These are phyloP conservation scores for Tenthredo amoena DNA, from an alignment of 2,888 invertebrate species.

Conservation along the genomic window DNA sequence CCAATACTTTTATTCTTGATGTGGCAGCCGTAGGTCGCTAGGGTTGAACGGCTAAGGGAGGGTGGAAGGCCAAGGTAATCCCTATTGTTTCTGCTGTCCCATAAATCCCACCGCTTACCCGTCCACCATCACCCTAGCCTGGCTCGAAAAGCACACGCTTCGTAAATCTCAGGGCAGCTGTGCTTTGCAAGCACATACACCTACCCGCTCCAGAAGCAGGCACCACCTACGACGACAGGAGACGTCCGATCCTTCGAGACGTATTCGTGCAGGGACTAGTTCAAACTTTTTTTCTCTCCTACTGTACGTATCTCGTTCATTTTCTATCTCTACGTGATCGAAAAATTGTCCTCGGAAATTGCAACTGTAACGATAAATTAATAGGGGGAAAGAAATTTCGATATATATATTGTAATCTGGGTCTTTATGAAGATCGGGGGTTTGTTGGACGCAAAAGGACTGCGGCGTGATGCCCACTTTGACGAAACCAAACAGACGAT, in stretches of 20 bases:
- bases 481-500: slow-evolving; percentile 29
- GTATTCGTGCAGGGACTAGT: not conserved
- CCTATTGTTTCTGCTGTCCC: slow-evolving; percentile 71
- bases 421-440: not conserved
- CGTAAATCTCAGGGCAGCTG: slow-evolving; percentile 72
- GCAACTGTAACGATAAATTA: not conserved
- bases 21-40: slow-evolving; percentile 54
- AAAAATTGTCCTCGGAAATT: not conserved
- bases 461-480: slow-evolving; percentile 20
- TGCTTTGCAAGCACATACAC: slow-evolving; percentile 65
- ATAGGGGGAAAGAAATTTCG: too few relatives aligned
- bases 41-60: slow-evolving; percentile 54
- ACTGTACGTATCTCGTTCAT: not conserved
- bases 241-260: slow-evolving; percentile 30
- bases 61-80: slow-evolving; percentile 64
- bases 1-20: slow-evolving; percentile 60
- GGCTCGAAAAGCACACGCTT: slow-evolving; percentile 63
- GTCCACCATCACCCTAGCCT: slow-evolving; percentile 53
- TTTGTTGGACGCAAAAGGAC: not conserved
- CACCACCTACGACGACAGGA: slow-evolving; percentile 21
- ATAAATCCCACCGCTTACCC: slow-evolving; percentile 66
- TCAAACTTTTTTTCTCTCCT: not conserved
- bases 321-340: not conserved
- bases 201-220: not conserved
- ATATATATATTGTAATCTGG: too few relatives aligned